Conservation (phyloP, 2,888 invertebrate genomes). For the Tachina lurida region DNA sequence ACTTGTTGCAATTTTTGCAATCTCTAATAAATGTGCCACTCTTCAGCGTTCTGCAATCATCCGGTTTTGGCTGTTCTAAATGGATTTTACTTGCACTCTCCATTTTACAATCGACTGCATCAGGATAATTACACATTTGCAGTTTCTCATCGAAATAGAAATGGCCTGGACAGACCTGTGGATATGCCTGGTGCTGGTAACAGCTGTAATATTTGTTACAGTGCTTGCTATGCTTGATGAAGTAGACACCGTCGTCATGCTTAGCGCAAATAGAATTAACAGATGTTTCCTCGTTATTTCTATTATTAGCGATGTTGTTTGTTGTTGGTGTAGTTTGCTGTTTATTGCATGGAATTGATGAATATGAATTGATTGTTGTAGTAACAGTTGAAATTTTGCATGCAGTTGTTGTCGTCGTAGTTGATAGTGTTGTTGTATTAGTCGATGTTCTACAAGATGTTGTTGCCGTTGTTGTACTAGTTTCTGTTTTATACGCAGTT, state of each 20-base stretch:
- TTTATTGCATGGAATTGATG: neutral
- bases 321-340: neutral
- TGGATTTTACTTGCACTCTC: neutral
- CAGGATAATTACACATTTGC: conserved; percentile 66
- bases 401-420: neutral
- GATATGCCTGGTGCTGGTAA: conserved; percentile 55
- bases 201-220: conserved; percentile 70
- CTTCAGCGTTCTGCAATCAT: neutral
- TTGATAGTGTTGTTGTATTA: neutral
- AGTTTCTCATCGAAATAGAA: conserved; percentile 61
- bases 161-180: conserved; percentile 55
- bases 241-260: conserved; percentile 51
- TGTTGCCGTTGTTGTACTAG: neutral
- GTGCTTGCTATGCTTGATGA: conserved; percentile 56
- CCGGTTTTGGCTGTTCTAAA: neutral
- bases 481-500: neutral
- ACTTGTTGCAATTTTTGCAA: conserved; percentile 59
- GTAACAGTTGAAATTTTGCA: neutral
- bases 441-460: neutral
- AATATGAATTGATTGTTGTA: neutral
- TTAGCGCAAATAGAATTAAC: conserved; percentile 40
- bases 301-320: neutral
- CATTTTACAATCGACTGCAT: conserved; percentile 55
- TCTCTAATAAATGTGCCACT: conserved; percentile 67
- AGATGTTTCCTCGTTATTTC: neutral